phyloP scores from a whole-genome alignment of 2,113 vertebrate species.

The Galbula dea region DNA sequence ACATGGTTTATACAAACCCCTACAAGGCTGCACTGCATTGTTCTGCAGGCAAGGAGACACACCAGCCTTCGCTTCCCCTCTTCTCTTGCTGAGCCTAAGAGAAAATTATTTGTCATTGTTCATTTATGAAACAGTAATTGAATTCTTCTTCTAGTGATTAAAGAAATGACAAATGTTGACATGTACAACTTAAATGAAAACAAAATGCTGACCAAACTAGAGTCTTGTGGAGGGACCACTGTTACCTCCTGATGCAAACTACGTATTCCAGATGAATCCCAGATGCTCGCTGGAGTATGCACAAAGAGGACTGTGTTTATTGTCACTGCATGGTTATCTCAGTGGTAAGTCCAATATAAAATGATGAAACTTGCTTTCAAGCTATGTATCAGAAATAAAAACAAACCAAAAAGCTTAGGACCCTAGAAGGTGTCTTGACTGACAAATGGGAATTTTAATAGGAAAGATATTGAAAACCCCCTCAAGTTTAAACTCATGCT shows the following conservation, averaged over 20 bases:
- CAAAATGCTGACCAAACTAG: constrained; percentile 39
- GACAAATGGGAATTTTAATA: constrained; percentile 46
- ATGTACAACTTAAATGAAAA: constrained; percentile 36
- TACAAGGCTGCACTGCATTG: neutral
- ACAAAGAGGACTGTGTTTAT: constrained; percentile 58
- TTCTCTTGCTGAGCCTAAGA: neutral
- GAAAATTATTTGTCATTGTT: constrained; percentile 34
- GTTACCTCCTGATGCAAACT: constrained; percentile 52
- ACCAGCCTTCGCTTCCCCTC: neutral
- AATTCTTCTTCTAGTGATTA: constrained; percentile 49
- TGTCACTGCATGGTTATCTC: constrained; percentile 54
- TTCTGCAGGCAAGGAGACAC: neutral
- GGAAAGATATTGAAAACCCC: constrained; percentile 23
- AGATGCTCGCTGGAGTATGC: constrained; percentile 29
- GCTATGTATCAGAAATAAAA: constrained; percentile 21
- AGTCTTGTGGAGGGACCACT: constrained; percentile 29
- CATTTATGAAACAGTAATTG: constrained; percentile 52
- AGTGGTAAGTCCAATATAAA: constrained; percentile 14
- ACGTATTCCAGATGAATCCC: constrained; percentile 63
- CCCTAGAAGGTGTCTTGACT: neutral
- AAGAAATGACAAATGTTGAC: constrained; percentile 56
- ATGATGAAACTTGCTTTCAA: constrained; percentile 44
- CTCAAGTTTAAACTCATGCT: neutral
- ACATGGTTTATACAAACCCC: neutral
- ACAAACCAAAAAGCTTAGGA: neutral